These are phyloP conservation scores for Cylindroiulus punctatus DNA, from an alignment of 2,888 invertebrate species.

Conservation along the genomic window DNA sequence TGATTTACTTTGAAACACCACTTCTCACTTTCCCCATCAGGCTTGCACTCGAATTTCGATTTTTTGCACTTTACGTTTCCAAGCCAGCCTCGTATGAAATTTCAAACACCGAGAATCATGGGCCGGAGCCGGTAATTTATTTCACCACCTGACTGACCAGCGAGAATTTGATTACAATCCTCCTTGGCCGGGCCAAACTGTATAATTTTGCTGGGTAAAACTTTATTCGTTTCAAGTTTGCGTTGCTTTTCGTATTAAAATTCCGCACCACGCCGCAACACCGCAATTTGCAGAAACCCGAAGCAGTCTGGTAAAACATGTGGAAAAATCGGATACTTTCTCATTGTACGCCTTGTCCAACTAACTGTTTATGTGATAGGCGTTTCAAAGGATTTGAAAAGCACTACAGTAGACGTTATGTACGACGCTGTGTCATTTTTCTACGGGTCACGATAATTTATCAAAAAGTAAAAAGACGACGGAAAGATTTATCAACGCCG, in stretches of 20 bases:
- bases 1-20: too few species aligned
- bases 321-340: not conserved
- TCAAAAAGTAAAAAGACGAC: not conserved
- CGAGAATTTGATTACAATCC: too few species aligned
- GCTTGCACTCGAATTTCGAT: too few species aligned
- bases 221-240: not conserved
- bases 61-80: too few species aligned
- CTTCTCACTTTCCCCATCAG: too few species aligned
- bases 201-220: not conserved
- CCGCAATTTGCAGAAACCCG: not conserved
- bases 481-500: slow-evolving; percentile 24
- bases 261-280: not conserved
- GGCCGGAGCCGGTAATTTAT: too few species aligned
- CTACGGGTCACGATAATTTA: not conserved
- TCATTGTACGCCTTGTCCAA: not conserved
- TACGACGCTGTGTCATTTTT: not conserved
- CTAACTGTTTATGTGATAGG: not conserved
- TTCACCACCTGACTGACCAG: too few species aligned
- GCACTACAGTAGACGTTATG: not conserved
- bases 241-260: not conserved
- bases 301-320: not conserved
- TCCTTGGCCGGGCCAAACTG: not conserved
- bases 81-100: too few species aligned
- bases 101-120: too few species aligned
- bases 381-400: not conserved